Base-by-base conservation (phyloP, 2,113 vertebrate genomes). In the Okapia johnstoni region DNA sequence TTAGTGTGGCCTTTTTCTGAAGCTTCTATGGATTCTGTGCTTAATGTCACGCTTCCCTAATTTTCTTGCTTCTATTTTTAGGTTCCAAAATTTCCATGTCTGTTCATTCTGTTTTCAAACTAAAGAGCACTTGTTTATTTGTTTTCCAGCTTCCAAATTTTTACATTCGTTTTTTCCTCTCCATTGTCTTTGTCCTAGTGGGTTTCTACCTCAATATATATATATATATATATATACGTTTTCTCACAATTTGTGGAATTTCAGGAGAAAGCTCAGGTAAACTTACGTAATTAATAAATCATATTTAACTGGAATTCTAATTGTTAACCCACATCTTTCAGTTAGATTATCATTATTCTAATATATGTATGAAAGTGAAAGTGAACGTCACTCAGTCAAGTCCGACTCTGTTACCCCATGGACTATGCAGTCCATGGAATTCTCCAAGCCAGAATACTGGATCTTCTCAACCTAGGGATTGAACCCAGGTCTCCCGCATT, bases 31-130 rank as follows among this genome's bases (percentile, higher is more conserved):
- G 25, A 60, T 30, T 33, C 26, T 83, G 25, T 83, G 79, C 30
- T 81, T 55, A 92, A 66, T 96, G 36, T 93, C 70, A 54, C 52
- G 26, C 21, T 94, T 85, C 46, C 73, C 63, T 70, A 36, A 2
- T 79, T 92, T 66, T 86, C 40, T 7, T 8, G 28, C 26, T 95
- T 85, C 6, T 52, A 90, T 84, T 84, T 95, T 94, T 43, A 70
- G 55, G 36, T 94, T 77, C 43, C 19, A 90, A 83, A 86, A 89
- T 90, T 92, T 60, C 91, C n/a, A 86, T 12, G 7, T 89, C 54
- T 89, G 14, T 16, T 89, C 50, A 90, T 12, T 60, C 6, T 80
- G 30, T 61, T 94, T 50, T 1, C 7, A 33, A 48, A 33, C 46
- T 48, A 50, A 80, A 2, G 2, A 33, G 2, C 9, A 77, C 4